Evolutionary conservation across 2,888 invertebrate genomes (phyloP), one percentile per base, ranked within the genome.

Genomic region (Crematogaster levior): DNA sequence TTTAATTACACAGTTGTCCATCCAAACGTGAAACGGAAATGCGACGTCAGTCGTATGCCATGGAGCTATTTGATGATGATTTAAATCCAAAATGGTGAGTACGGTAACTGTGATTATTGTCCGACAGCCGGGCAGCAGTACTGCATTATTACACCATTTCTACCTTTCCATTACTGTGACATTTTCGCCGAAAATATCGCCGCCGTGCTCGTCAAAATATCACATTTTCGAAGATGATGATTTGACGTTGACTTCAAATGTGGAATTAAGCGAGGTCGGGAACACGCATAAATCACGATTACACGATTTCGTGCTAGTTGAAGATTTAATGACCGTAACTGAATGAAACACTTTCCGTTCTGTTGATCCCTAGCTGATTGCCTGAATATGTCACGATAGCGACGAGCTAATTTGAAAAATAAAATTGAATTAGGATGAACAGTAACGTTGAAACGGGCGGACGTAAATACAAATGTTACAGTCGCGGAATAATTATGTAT

Each of bases 131-230:
- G 24, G 37, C 46, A 48, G 60, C 80, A 48, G 53, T 65, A 58
- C 56, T 34, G 65, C 24, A 73, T 85, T 85, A 74, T 85, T 66
- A 63, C 68, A 37, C 27, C 73, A 48, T 51, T 65, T 65, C 40
- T 15, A 30, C 61, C 61, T 74, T 81, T 56, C 77, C 40, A 68
- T 66, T 51, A 66, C 37, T 48, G 68, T 43, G 30, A 77, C 68
- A 77, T 53, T 66, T 53, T 21, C 66, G 27, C 4, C 30, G 30
- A 68, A 77, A 77, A 68, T 68, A 77, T 53, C 51, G 21, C 7
- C 40, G 21, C 40, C 15, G 51, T 27, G 75, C 27, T 40, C 43
- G 53, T 77, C 66, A 53, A 66, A 66, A 66, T 77, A 77, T 77
- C 66, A 15, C 34, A 56, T 34, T 40, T 53, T 68, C 43, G 3